A percentile compares a stretch with the other conserved stretches of the same genome.
These are phyloP conservation scores for Galerucella calmariensis DNA, from an alignment of 2,888 invertebrate species.

Conservation along the genomic window DNA sequence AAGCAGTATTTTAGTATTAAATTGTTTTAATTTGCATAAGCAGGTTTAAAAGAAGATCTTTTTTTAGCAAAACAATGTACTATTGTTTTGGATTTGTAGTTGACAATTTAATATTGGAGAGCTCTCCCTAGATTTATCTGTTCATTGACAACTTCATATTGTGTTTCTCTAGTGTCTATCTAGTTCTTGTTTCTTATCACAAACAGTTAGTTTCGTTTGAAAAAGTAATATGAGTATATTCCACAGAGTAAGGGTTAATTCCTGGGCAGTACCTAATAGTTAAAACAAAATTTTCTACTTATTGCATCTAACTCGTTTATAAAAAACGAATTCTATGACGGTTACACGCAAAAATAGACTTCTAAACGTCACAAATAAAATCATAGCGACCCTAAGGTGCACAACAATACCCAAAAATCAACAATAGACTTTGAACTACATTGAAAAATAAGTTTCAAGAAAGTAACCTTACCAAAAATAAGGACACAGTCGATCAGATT, in stretches of 20 bases:
- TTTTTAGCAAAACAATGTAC: too few species aligned
- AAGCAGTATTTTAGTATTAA: constrained; percentile 12
- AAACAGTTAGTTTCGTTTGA: too few species aligned
- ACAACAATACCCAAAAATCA: constrained; percentile 25
- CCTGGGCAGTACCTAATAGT: too few species aligned
- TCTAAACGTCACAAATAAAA: constrained; percentile 26
- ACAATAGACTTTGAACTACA: constrained; percentile 28
- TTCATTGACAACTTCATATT: too few species aligned
- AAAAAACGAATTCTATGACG: constrained; percentile 12
- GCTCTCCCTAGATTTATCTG: too few species aligned
- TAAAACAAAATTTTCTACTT: not conserved
- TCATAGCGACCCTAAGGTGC: constrained; percentile 20
- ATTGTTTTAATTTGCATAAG: constrained; percentile 18
- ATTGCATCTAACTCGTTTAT: not conserved
- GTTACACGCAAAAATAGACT: constrained; percentile 30
- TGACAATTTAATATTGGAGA: too few species aligned
- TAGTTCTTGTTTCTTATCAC: too few species aligned
- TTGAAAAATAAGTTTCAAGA: constrained; percentile 41
- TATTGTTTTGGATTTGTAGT: too few species aligned
- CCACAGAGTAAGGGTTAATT: too few species aligned
- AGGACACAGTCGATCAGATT: constrained; percentile 30
- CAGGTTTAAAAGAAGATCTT: not conserved
- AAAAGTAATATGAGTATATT: too few species aligned
- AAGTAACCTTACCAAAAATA: constrained; percentile 50
- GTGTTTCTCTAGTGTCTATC: too few species aligned